phyloP scores from a whole-genome alignment of 2,888 invertebrate species.

The Drosophila prolongata region DNA sequence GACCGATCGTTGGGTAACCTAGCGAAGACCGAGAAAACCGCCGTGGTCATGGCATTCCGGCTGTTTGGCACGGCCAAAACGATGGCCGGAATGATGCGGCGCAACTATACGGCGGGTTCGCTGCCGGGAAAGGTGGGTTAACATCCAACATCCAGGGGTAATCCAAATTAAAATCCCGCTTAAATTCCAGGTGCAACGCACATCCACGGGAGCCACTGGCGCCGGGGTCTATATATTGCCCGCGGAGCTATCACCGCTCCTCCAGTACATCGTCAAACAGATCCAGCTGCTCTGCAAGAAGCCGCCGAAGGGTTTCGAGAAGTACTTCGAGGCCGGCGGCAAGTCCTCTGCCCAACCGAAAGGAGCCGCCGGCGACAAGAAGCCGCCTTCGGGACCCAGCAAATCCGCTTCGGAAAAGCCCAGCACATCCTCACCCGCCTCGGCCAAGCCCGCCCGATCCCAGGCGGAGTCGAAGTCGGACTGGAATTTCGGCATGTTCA shows the following conservation, averaged over 20 bases:
- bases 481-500: conserved; percentile 88
- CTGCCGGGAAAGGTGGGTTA: conserved; percentile 58
- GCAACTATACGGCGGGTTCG: conserved; percentile 83
- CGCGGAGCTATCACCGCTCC: conserved; percentile 67
- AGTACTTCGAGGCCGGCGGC: conserved; percentile 91
- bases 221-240: conserved; percentile 33
- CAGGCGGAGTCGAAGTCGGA: conserved; percentile 81
- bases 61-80: conserved; percentile 86
- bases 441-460: conserved; percentile 81
- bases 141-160: not conserved
- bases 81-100: conserved; percentile 85
- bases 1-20: conserved; percentile 71
- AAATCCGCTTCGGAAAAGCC: conserved; percentile 38
- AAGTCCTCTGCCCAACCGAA: conserved; percentile 65
- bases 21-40: conserved; percentile 39
- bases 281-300: conserved; percentile 88
- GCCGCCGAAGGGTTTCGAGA: conserved; percentile 97
- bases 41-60: conserved; percentile 87
- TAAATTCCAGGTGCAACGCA: conserved; percentile 48
- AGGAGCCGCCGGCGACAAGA: conserved; percentile 46
- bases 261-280: conserved; percentile 77
- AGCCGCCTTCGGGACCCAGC: conserved; percentile 77
- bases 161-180: no score
- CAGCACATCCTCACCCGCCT: conserved; percentile 54
- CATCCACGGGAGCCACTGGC: conserved; percentile 23